phyloP scores from a whole-genome alignment of 1,140 invertebrate genomes.

The Drosophila sulfurigaster region DNA sequence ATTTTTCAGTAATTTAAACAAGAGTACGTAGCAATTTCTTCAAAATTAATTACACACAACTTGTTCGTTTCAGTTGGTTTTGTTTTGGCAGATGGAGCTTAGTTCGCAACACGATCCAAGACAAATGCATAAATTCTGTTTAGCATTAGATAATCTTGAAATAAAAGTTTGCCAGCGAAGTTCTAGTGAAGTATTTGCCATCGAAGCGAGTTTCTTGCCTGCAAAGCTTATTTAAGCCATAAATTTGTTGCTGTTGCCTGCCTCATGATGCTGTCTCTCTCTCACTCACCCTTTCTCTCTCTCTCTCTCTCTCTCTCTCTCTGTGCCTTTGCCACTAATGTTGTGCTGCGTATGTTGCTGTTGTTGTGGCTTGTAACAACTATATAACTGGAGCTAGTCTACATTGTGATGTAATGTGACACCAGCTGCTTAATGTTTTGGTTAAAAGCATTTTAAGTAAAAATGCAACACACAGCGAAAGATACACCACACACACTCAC shows the following conservation, averaged over 20 bases:
- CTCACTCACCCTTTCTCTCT: too few species aligned
- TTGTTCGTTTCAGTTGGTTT: too few species aligned
- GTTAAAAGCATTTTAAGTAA: constrained; percentile 83
- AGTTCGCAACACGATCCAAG: not conserved
- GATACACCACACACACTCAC: constrained; percentile 9
- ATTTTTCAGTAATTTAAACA: too few species aligned
- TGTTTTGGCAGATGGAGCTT: too few species aligned
- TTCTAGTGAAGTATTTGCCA: not conserved
- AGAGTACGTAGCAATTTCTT: too few species aligned
- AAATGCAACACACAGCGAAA: constrained; percentile 61
- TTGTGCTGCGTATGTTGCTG: constrained; percentile 34
- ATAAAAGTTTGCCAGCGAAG: not conserved
- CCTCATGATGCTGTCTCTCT: not conserved
- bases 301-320: too few species aligned
- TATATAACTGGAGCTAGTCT: constrained; percentile 44
- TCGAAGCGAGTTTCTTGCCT: not conserved
- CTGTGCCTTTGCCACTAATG: not conserved
- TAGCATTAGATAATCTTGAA: constrained; percentile 14
- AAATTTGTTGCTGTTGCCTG: constrained; percentile 50
- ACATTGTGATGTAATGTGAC: constrained; percentile 76
- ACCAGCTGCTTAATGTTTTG: constrained; percentile 83
- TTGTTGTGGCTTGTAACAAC: constrained; percentile 38
- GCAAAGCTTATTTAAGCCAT: constrained; percentile 59
- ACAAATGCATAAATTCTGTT: constrained; percentile 15
- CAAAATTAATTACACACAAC: too few species aligned